These are phyloP conservation scores for Corythaixoides concolor DNA, from an alignment of 2,113 vertebrate species.

Conservation along the genomic window DNA sequence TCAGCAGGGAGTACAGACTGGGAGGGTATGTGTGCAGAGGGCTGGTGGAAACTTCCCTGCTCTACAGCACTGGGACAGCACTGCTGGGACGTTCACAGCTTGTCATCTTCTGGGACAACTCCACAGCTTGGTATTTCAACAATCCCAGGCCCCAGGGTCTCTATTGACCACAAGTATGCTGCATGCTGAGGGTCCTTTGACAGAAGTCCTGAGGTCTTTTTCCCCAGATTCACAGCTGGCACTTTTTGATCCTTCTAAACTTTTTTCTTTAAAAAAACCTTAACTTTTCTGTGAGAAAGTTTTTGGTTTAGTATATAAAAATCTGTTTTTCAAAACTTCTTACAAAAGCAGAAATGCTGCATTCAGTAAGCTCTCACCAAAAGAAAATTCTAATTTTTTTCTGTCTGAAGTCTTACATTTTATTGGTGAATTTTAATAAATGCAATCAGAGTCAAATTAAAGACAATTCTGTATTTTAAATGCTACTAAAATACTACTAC, in stretches of 20 bases:
- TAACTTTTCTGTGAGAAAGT: background rate
- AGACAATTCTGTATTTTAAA: background rate
- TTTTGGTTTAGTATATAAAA: background rate
- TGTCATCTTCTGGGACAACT: background rate
- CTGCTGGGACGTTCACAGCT: background rate
- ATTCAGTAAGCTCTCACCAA: background rate
- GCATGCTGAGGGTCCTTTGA: background rate
- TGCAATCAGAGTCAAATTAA: background rate
- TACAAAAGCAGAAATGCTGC: background rate
- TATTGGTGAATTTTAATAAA: background rate
- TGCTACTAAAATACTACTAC: background rate
- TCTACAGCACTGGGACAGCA: background rate
- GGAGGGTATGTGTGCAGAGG: accelerated
- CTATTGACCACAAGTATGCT: background rate
- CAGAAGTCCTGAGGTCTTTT: background rate
- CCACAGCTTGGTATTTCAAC: background rate
- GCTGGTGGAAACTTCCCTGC: background rate
- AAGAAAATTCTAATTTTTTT: background rate
- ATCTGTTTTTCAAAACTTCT: background rate
- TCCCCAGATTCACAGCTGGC: background rate
- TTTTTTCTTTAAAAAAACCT: background rate
- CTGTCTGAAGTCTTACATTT: background rate
- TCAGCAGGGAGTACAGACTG: background rate
- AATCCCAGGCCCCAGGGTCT: background rate
- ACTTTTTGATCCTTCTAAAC: background rate